A percentile compares a stretch with the other conserved stretches of the same genome.
phyloP scores from a whole-genome alignment of 2,797 vertebrate genomes.

The Psittacula echo region DNA sequence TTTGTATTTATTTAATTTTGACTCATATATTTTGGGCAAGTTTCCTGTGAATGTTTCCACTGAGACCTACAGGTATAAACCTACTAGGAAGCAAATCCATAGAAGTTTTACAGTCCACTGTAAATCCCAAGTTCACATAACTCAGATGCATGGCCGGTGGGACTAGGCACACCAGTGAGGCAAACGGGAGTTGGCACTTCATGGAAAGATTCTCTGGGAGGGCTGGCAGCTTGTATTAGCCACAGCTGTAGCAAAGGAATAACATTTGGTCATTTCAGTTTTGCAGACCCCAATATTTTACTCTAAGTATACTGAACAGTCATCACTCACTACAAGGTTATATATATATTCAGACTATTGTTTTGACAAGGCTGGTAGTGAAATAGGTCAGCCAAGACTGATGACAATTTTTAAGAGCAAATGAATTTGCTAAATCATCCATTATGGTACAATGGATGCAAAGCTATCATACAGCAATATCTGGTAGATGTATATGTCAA shows the following conservation, averaged over 20 bases:
- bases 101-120: background rate
- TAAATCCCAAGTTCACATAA: background rate
- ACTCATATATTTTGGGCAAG: background rate
- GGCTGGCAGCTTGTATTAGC: background rate
- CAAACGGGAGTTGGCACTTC: background rate
- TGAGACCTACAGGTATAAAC: background rate
- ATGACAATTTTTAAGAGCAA: slow-evolving; percentile 3
- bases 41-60: background rate
- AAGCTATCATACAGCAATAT: background rate
- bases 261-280: background rate
- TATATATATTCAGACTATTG: background rate
- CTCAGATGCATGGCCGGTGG: background rate
- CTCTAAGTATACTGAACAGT: background rate
- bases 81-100: background rate
- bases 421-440: background rate
- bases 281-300: background rate
- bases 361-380: slow-evolving; percentile 11
- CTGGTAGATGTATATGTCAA: background rate
- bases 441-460: background rate
- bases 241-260: background rate
- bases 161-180: background rate
- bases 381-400: slow-evolving; percentile 34
- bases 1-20: background rate
- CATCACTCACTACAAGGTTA: background rate
- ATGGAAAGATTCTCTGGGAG: background rate